Conservation (phyloP, 2,888 invertebrate genomes). For the Euproctis similis region DNA sequence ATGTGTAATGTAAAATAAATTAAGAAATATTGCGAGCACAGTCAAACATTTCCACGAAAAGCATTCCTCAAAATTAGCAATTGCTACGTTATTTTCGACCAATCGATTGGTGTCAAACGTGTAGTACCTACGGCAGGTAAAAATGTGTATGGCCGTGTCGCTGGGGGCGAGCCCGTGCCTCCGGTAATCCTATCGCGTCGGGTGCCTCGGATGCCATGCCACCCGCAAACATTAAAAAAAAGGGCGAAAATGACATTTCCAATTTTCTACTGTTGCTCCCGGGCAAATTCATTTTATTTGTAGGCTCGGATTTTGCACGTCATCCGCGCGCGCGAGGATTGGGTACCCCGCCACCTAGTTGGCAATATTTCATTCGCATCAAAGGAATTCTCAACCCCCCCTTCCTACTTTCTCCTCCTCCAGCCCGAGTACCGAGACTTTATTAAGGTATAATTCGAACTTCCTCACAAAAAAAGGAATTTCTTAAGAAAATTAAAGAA, state of each 20-base stretch:
- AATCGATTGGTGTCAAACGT: constrained; percentile 52
- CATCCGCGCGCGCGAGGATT: constrained; percentile 41
- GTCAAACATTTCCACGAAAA: too few relatives aligned
- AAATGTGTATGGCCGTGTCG: constrained; percentile 37
- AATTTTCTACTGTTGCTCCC: constrained; percentile 75
- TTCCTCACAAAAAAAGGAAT: constrained; percentile 43
- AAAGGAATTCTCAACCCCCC: constrained; percentile 55
- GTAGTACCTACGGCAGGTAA: constrained; percentile 50
- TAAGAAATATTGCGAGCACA: too few relatives aligned
- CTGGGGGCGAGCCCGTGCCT: constrained; percentile 38
- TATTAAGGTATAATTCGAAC: constrained; percentile 65
- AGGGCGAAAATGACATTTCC: constrained; percentile 76
- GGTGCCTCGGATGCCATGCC: constrained; percentile 38
- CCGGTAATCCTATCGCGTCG: constrained; percentile 56
- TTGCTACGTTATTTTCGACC: constrained; percentile 46
- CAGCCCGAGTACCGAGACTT: constrained; percentile 36
- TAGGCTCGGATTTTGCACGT: constrained; percentile 63
- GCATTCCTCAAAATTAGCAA: constrained; percentile 48
- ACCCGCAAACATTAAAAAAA: constrained; percentile 74
- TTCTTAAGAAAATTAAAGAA: constrained; percentile 62
- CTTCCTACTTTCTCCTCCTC: too few relatives aligned
- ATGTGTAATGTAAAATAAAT: too few relatives aligned
- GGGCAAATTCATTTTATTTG: constrained; percentile 71
- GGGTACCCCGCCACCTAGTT: constrained; percentile 41
- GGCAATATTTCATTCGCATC: constrained; percentile 68